A percentile compares a stretch with the other conserved stretches of the same genome.
phyloP scores from a whole-genome alignment of 2,888 invertebrate genomes.

The Drymonia ruficornis region DNA sequence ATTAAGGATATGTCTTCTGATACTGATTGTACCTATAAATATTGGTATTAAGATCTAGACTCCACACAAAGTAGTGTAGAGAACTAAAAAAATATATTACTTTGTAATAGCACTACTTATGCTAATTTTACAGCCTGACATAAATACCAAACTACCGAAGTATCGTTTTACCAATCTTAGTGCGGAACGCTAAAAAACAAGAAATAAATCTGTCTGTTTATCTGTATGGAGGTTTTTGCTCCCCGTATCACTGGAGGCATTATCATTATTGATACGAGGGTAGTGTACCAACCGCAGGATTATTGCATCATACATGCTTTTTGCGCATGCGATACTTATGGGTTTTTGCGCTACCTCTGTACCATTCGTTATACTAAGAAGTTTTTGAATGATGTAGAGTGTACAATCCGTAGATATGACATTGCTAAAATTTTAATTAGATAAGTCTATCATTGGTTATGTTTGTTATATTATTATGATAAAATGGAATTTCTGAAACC shows the following conservation, averaged over 20 bases:
- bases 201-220: slow-evolving; percentile 15
- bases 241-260: not conserved
- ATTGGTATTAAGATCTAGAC: too few species aligned
- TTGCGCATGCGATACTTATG: too few species aligned
- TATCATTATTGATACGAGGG: not conserved
- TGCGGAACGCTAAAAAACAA: slow-evolving; percentile 6
- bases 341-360: not conserved
- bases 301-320: not conserved
- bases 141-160: too few species aligned
- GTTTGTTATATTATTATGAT: too few species aligned
- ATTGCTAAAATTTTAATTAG: not conserved
- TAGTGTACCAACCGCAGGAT: slow-evolving; percentile 8
- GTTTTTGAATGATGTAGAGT: slow-evolving; percentile 4
- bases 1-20: too few species aligned
- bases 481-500: too few species aligned
- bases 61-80: too few species aligned
- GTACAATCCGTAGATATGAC: not conserved
- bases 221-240: slow-evolving; percentile 5
- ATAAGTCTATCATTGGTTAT: too few species aligned
- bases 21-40: too few species aligned
- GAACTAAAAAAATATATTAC: too few species aligned
- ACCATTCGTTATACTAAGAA: slow-evolving; percentile 24
- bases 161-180: not conserved
- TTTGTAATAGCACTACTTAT: too few species aligned
- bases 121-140: too few species aligned